phyloP scores from a whole-genome alignment of 2,113 vertebrate genomes.

The Penelope pileata region DNA sequence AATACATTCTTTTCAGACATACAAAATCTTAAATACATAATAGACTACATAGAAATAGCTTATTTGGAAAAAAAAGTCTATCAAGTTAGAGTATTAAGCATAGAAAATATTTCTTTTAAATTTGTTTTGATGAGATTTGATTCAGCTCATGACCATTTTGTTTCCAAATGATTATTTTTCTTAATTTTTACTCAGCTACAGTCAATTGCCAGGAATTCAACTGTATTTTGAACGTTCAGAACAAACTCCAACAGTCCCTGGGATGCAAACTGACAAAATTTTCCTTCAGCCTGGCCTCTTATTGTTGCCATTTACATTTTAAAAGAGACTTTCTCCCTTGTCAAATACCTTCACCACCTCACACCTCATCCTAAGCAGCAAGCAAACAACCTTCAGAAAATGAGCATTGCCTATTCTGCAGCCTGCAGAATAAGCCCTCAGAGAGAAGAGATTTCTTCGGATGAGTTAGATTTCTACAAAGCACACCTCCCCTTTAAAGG shows the following conservation, averaged over 20 bases:
- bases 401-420: rapidly evolving
- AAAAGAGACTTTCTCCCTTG: not conserved
- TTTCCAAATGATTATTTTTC: not conserved
- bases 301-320: not conserved
- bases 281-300: not conserved
- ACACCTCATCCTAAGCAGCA: not conserved
- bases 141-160: not conserved
- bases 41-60: not conserved
- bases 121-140: not conserved
- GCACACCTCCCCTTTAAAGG: not conserved
- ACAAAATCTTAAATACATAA: not conserved
- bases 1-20: not conserved
- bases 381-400: not conserved
- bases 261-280: not conserved
- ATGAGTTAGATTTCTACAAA: not conserved
- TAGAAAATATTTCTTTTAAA: not conserved
- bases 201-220: not conserved
- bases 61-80: not conserved
- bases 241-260: not conserved
- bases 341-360: not conserved
- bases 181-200: not conserved
- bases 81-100: not conserved
- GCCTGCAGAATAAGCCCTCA: rapidly evolving
- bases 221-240: not conserved
- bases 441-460: not conserved